Base-by-base conservation (phyloP, 2,888 invertebrate genomes). In the Erpobdella octoculata region DNA sequence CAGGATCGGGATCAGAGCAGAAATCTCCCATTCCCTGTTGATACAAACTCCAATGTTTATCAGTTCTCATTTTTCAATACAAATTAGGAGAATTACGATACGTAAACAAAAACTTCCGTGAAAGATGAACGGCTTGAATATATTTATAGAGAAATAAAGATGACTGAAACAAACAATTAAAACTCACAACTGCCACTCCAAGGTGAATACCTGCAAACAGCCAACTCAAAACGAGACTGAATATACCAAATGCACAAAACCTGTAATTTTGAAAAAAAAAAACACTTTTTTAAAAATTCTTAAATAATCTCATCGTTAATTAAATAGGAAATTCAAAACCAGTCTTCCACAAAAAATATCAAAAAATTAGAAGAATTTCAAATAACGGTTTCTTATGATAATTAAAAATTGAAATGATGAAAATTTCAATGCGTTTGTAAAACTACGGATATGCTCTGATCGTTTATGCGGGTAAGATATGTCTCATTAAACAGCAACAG, bases 141-240 rank as follows among this genome's bases (percentile, higher is more conserved):
- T 33, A 21, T 2, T 33, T 21, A 61, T 4, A 58, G 6, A 53
- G 35, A 21, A 48, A 69, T 53, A 33, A 58, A 2, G 33, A 53
- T 28, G 38, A 59, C 31, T 15, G 21, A 28, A 68, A 35, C 68
- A 18, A n/a, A 46, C 46, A 8, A 8, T 21, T 25, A 12, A 68
- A 53, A 82, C 85, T 83, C 80, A 86, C 92, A 80, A 93, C 92
- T 72, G 91, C 89, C 36, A 89, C 88, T 67, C 91, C 90, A 75
- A 93, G 87, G 84, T 93, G 91, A 74, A 92, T 83, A 71, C 93
- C 92, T 70, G 91, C 89, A 86, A 91, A 89, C 78, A 92, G 86
- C 91, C 93, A 94, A 75, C 92, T 91, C 72, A 90, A 87, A 76
- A 91, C 90, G 46, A 94, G 91, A 41, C 91, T 92, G 79, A 95